A percentile compares a stretch with the other conserved stretches of the same genome.
phyloP scores from a whole-genome alignment of 2,797 vertebrate species.

The Characodon lateralis region DNA sequence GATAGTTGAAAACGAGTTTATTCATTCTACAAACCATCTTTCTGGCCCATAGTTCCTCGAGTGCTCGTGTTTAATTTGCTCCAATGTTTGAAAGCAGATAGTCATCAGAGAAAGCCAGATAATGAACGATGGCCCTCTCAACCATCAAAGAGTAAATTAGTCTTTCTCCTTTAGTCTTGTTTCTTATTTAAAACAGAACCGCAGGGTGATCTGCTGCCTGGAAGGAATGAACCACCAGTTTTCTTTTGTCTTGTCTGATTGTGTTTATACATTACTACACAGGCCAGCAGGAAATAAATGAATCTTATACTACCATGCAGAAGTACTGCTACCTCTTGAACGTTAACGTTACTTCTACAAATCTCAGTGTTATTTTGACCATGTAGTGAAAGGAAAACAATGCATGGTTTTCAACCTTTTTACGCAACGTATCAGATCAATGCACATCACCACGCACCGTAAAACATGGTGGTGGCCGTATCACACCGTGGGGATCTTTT shows the following conservation, averaged over 20 bases:
- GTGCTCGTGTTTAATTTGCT: slow-evolving; percentile 40
- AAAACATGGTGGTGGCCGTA: not conserved
- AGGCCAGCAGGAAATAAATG: not conserved
- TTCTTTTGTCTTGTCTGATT: slow-evolving; percentile 1
- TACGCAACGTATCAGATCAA: too few relatives aligned
- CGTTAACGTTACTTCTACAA: too few relatives aligned
- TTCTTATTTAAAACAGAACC: slow-evolving; percentile 36
- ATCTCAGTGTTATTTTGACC: too few relatives aligned
- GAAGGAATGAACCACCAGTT: slow-evolving; percentile 24
- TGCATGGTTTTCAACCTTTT: too few relatives aligned
- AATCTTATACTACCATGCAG: not conserved
- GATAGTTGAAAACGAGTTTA: not conserved
- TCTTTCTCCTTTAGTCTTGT: slow-evolving; percentile 33
- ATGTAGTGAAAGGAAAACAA: too few relatives aligned
- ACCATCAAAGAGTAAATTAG: slow-evolving; percentile 7
- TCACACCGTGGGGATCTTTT: not conserved
- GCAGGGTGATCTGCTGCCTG: slow-evolving; percentile 14
- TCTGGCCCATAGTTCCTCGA: slow-evolving; percentile 9
- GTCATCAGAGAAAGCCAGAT: slow-evolving; percentile 47
- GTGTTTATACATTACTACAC: slow-evolving; percentile 1
- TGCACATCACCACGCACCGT: not conserved
- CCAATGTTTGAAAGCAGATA: slow-evolving; percentile 46
- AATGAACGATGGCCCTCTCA: slow-evolving; percentile 52
- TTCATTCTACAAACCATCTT: slow-evolving; percentile 17
- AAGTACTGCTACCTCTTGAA: not conserved